Evolutionary conservation across 2,797 vertebrate genomes (phyloP), one percentile per base, ranked within the genome.

Genomic region (Lacerta bilineata): DNA sequence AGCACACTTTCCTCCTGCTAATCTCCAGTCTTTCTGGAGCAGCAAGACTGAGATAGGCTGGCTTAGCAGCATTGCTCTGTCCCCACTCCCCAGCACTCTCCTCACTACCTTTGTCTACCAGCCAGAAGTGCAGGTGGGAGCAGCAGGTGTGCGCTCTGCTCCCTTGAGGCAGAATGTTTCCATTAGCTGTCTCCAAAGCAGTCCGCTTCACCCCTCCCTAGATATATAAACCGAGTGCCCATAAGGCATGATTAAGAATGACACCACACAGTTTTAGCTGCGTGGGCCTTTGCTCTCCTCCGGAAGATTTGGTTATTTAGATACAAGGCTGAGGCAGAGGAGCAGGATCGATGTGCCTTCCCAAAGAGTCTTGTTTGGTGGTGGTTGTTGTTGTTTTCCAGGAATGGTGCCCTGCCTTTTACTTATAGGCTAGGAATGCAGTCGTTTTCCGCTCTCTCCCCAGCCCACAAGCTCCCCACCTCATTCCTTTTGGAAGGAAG

Each of bases 341-440:
- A 86, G n/a, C 0, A 0, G 25, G 4, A 20, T 83, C 66, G 80
- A 50, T 41, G 75, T 50, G 69, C 64, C 83, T 66, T 11, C 55
- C 87, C 36, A 50, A 41, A 29, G 2, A 33, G 39, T 4, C 43
- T 83, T 71, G 9, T 50, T 8, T 27, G 3, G 20, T 7, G 66
- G 27, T 88, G n/a, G 33, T 17, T 8, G 15, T 18, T 18, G 33
- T 7, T 2, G 0, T 25, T n/a, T 6, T 83, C 83, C 71, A 0
- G 0, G 61, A 87, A 84, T 90, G 92, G 88, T 94, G 92, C 91
- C 90, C 92, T 95, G 93, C 93, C 96, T 95, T 95, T 86, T 92
- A 95, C 93, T 93, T 89, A 91, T 93, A 93, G 93, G 87, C 93
- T 92, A 89, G 91, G 97, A 98, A 97, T 97, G 96, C 94, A 93